phyloP scores from a whole-genome alignment of 1,140 invertebrate genomes.

The Steinernema khuongi region DNA sequence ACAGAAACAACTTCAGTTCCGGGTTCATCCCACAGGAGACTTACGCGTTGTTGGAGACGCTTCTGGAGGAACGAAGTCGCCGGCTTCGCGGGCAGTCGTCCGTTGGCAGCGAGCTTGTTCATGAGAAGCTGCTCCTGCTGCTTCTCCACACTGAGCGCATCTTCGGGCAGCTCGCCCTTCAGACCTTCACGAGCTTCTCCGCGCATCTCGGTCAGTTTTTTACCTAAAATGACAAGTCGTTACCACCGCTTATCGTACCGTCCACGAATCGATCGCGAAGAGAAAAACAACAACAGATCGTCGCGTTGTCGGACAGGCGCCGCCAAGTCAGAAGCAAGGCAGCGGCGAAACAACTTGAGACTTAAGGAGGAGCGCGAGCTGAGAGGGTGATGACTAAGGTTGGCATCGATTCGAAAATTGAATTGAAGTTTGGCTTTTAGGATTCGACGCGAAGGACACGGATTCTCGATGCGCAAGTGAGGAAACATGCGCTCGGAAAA shows the following conservation, averaged over 20 bases:
- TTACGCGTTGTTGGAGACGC: conserved; percentile 55
- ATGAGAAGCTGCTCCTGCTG: conserved; percentile 55
- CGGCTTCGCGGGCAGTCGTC: conserved; percentile 52
- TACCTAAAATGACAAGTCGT: background rate
- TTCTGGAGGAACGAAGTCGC: conserved; percentile 54
- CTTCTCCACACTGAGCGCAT: conserved; percentile 42
- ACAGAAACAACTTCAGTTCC: conserved; percentile 31
- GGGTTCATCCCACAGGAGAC: too few relatives aligned
- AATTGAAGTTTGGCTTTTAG: too few relatives aligned
- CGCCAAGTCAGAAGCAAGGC: too few relatives aligned
- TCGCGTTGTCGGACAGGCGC: background rate
- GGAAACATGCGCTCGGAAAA: too few relatives aligned
- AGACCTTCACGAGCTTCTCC: conserved; percentile 30
- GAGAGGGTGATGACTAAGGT: too few relatives aligned
- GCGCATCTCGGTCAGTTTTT: conserved; percentile 31
- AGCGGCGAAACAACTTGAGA: too few relatives aligned
- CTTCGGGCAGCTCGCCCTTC: conserved; percentile 31
- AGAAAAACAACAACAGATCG: background rate
- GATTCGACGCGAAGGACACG: too few relatives aligned
- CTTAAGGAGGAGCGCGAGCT: too few relatives aligned
- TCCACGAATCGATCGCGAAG: background rate
- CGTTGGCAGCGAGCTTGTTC: conserved; percentile 54
- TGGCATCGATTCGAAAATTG: too few relatives aligned
- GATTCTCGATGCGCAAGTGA: too few relatives aligned
- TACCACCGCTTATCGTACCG: background rate